These are phyloP conservation scores for Strigops habroptila DNA, from an alignment of 2,113 vertebrate genomes.

Conservation along the genomic window DNA sequence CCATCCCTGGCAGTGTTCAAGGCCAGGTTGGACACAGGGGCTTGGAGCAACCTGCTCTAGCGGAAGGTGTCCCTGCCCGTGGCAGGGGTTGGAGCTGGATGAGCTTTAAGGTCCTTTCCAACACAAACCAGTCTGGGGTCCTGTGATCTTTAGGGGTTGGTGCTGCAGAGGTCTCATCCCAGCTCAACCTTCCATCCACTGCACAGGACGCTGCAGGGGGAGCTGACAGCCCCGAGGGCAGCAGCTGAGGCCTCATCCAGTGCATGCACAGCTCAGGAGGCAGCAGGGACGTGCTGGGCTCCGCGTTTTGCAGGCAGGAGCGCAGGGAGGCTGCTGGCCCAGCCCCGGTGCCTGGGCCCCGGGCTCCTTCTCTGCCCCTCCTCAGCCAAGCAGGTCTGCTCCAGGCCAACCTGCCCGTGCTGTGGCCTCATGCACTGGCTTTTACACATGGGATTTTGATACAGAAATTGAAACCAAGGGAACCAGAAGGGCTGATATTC, in stretches of 20 bases:
- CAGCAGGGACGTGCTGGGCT: not conserved
- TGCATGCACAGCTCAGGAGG: not conserved
- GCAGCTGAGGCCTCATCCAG: not conserved
- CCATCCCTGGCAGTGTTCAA: too few relatives aligned
- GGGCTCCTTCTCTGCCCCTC: not conserved
- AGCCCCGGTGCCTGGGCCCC: not conserved
- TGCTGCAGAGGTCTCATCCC: accelerated
- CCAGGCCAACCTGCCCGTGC: not conserved
- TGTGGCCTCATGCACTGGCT: not conserved
- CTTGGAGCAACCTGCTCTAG: not conserved
- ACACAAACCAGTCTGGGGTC: not conserved
- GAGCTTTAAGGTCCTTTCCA: not conserved
- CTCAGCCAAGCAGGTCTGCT: not conserved
- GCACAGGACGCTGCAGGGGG: not conserved
- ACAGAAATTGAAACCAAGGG: not conserved
- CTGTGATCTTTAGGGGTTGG: not conserved
- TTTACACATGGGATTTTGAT: not conserved
- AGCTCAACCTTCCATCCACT: not conserved
- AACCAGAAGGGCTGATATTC: not conserved
- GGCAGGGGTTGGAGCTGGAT: not conserved
- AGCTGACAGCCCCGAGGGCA: not conserved
- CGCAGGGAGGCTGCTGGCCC: too few relatives aligned
- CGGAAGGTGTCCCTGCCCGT: not conserved
- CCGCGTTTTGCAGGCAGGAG: not conserved
- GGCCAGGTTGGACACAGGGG: too few relatives aligned